Percentiles rank a stretch among this genome's conserved stretches.
Evolutionary conservation across 2,113 vertebrate genomes (phyloP).

Genomic region (Panthera uncia): DNA sequence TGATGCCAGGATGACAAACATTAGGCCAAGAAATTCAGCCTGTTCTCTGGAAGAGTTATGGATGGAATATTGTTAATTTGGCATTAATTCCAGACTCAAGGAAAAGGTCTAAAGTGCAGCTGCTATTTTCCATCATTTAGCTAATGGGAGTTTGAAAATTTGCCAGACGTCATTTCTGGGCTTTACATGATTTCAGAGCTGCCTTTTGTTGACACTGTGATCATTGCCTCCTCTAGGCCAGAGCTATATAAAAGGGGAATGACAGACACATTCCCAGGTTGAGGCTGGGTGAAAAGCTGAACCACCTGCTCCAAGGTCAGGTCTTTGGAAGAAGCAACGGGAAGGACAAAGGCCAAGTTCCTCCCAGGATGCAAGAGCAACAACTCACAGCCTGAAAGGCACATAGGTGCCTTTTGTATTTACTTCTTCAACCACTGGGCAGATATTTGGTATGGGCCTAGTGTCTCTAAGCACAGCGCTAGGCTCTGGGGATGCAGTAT

Average conservation of each 20-base stretch:
- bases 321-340: background rate
- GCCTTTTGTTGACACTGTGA: background rate
- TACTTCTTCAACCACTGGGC: background rate
- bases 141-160: background rate
- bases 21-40: background rate
- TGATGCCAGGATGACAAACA: background rate
- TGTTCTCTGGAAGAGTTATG: constrained; percentile 19
- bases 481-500: background rate
- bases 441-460: background rate
- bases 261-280: background rate
- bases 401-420: background rate
- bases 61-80: constrained; percentile 46
- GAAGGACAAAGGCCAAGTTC: background rate
- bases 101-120: constrained; percentile 25
- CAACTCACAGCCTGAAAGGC: background rate
- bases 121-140: background rate
- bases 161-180: background rate
- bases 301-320: background rate
- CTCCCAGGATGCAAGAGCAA: background rate
- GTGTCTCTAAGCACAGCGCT: background rate
- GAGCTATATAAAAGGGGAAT: background rate
- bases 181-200: background rate
- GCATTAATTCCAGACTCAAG: constrained; percentile 26
- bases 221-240: background rate
- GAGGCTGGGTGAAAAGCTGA: background rate